These are phyloP conservation scores for Brachypalpus laphriformis DNA, from an alignment of 2,888 invertebrate genomes.

Conservation along the genomic window DNA sequence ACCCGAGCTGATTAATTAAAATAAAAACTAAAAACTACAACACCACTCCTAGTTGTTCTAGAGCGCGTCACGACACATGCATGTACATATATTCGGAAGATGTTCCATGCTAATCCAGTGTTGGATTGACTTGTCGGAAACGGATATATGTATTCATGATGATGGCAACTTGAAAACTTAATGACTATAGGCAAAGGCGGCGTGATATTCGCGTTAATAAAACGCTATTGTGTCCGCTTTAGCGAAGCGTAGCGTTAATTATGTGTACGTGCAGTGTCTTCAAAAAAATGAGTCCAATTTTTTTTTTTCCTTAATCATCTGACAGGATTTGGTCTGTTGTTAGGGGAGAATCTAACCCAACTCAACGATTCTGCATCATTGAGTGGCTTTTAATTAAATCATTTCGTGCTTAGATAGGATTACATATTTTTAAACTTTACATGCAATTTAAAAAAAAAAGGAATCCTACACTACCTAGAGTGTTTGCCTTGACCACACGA, in stretches of 20 bases:
- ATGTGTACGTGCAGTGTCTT: constrained; percentile 9
- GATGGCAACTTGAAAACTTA: constrained; percentile 13
- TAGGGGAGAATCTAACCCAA: constrained; percentile 1
- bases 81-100: neutral
- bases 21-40: constrained; percentile 13
- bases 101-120: constrained; percentile 56
- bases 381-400: constrained; percentile 2
- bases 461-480: neutral
- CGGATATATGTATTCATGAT: constrained; percentile 32
- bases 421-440: neutral
- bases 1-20: constrained; percentile 52
- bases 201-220: constrained; percentile 29
- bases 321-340: neutral
- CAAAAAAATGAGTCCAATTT: neutral
- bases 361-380: neutral
- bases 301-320: neutral
- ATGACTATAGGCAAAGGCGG: constrained; percentile 3
- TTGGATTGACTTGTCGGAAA: constrained; percentile 41
- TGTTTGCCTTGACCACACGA: neutral
- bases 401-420: constrained; percentile 10
- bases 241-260: constrained; percentile 48
- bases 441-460: neutral
- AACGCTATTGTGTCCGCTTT: constrained; percentile 13
- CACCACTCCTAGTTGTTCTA: neutral
- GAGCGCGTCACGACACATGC: constrained; percentile 21